Evolutionary conservation across 2,797 vertebrate species (phyloP), one percentile per base, ranked within the genome.

Genomic region (Gallinago stenura): DNA sequence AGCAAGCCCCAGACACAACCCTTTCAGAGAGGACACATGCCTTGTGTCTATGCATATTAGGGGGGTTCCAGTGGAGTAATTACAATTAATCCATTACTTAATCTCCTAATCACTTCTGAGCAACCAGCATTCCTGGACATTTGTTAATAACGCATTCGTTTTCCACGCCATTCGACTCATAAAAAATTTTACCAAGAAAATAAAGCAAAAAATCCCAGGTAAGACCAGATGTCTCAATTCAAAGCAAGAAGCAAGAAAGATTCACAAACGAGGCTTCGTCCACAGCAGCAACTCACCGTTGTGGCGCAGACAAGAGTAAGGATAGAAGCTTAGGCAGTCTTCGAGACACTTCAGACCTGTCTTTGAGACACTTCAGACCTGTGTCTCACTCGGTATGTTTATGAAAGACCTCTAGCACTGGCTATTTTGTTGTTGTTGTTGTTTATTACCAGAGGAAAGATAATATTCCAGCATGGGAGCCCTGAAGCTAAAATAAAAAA

Each of bases 401-500:
- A 68, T 56, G 3, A 48, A 70, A 91, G 31, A 82, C 72, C 79
- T 91, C 68, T 35, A 94, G 66, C n/a, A 61, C 19, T 0, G 2
- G 58, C 21, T 57, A 50, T 8, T 53, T 48, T 46, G 19, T 45
- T 45, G 45, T 35, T 31, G 43, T 43, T 65, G 30, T 56, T 5
- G 9, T 86, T 83, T 72, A 56, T 51, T 57, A 83, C 33, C 70
- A 68, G 41, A 79, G 66, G 48, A 72, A 71, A 76, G 35, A 48
- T 64, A 94, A 90, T 61, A 84, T n/a, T 92, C 20, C 58, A 73
- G 58, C 56, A 26, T 0, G 18, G 78, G 45, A 94, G 64, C 62
- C 85, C 83, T 77, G 73, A 69, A 84, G 80, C 80, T 70, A 91
- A 89, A 95, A 96, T 84, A 73, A 91, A 91, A 91, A 89, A 53